Evolutionary conservation across 2,888 invertebrate genomes (phyloP).

Genomic region (Drosophila prostipennis): DNA sequence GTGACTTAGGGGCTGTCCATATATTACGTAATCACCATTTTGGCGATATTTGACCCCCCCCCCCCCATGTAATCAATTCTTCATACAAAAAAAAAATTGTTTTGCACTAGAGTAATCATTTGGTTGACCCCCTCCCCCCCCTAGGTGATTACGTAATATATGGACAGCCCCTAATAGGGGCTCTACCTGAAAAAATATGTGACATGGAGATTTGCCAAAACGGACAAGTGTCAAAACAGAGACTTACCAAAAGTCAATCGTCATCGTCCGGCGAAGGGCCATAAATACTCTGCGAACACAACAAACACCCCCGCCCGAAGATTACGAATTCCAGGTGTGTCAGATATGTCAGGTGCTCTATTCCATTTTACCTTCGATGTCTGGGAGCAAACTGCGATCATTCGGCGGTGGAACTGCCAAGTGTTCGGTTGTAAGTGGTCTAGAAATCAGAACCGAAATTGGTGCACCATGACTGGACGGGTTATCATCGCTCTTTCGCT

Average conservation of each 20-base stretch:
- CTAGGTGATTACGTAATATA: too few species aligned
- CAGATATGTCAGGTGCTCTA: conserved; percentile 25
- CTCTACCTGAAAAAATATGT: conserved; percentile 18
- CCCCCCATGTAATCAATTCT: too few species aligned
- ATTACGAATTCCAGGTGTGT: conserved; percentile 54
- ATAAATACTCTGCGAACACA: conserved; percentile 41
- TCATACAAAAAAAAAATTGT: too few species aligned
- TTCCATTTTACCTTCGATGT: conserved; percentile 45
- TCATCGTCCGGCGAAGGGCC: conserved; percentile 30
- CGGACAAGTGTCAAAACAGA: conserved; percentile 26
- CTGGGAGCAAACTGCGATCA: conserved; percentile 39
- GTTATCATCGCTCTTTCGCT: conserved; percentile 38
- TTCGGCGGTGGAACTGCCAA: conserved; percentile 52
- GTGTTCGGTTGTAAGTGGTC: conserved; percentile 43
- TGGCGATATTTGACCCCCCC: too few species aligned
- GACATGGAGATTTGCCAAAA: conserved; percentile 29
- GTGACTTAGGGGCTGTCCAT: conserved; percentile 28
- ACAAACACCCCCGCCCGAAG: conserved; percentile 28
- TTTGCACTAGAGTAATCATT: too few species aligned
- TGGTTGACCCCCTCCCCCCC: too few species aligned
- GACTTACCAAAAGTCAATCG: conserved; percentile 19
- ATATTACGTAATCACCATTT: too few species aligned
- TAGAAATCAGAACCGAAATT: conserved; percentile 30
- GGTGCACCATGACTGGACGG: conserved; percentile 55
- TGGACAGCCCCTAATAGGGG: too few species aligned